A percentile compares a stretch with the other conserved stretches of the same genome.
These are phyloP conservation scores for Dicrurus megarhynchus DNA, from an alignment of 2,113 vertebrate genomes.

Conservation along the genomic window DNA sequence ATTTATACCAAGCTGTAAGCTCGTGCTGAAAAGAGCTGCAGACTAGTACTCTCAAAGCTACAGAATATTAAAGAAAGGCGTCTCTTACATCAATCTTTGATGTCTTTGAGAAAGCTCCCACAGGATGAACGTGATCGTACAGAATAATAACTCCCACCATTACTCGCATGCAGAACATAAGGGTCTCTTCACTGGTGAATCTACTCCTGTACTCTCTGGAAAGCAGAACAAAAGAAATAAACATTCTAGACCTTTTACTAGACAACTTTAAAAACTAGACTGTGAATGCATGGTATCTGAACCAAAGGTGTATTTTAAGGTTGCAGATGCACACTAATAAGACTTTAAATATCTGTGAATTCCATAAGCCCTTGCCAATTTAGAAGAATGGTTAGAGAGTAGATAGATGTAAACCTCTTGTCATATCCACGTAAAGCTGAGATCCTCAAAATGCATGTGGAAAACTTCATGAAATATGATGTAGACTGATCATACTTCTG, in stretches of 20 bases:
- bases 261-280: background rate
- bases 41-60: background rate
- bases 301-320: background rate
- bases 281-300: background rate
- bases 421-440: background rate
- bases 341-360: background rate
- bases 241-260: background rate
- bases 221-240: background rate
- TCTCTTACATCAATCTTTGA: constrained; percentile 95
- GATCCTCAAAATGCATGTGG: background rate
- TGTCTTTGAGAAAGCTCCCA: constrained; percentile 96
- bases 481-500: background rate
- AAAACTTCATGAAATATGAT: background rate
- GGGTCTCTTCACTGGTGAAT: constrained; percentile 93
- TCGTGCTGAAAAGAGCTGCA: background rate
- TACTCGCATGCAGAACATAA: constrained; percentile 97
- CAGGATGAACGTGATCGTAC: constrained; percentile 96
- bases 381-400: background rate
- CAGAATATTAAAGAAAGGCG: background rate
- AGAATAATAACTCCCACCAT: constrained; percentile 99
- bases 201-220: constrained; percentile 91
- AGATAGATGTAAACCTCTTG: background rate
- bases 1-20: background rate
- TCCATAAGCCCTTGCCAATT: background rate
- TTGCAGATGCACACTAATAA: background rate